A percentile compares a stretch with the other conserved stretches of the same genome.
phyloP scores from a whole-genome alignment of 2,888 invertebrate genomes.

The Augiades crinisus region DNA sequence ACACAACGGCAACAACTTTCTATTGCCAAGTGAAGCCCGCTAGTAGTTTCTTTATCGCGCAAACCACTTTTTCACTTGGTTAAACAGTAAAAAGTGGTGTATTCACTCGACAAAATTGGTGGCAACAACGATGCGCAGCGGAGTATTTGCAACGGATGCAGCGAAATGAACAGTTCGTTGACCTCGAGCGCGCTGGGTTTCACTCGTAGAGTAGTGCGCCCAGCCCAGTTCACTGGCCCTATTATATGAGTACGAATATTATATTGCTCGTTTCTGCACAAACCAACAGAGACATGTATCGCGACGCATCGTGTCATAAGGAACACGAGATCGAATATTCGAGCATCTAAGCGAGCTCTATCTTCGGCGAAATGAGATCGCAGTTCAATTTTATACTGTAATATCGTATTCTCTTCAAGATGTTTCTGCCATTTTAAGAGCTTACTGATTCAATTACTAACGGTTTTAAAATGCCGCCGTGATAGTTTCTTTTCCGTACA shows the following conservation, averaged over 20 bases:
- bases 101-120: conserved; percentile 68
- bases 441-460: not conserved
- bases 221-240: conserved; percentile 72
- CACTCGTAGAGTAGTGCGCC: conserved; percentile 61
- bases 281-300: conserved; percentile 1
- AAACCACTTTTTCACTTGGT: conserved; percentile 60
- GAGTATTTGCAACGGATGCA: conserved; percentile 81
- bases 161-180: conserved; percentile 79
- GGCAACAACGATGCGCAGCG: conserved; percentile 66
- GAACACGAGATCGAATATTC: not conserved
- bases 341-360: not conserved
- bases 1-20: conserved; percentile 36
- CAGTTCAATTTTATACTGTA: too few species aligned
- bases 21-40: conserved; percentile 45
- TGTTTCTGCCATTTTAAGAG: not conserved
- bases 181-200: conserved; percentile 75
- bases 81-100: conserved; percentile 59
- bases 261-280: conserved; percentile 15
- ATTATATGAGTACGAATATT: conserved; percentile 43
- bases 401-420: too few species aligned
- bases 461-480: not conserved
- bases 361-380: not conserved
- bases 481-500: not conserved
- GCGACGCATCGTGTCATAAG: not conserved
- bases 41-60: conserved; percentile 57